Evolutionary conservation across 1,140 invertebrate genomes (phyloP).

Genomic region (Drosophila takahashii): DNA sequence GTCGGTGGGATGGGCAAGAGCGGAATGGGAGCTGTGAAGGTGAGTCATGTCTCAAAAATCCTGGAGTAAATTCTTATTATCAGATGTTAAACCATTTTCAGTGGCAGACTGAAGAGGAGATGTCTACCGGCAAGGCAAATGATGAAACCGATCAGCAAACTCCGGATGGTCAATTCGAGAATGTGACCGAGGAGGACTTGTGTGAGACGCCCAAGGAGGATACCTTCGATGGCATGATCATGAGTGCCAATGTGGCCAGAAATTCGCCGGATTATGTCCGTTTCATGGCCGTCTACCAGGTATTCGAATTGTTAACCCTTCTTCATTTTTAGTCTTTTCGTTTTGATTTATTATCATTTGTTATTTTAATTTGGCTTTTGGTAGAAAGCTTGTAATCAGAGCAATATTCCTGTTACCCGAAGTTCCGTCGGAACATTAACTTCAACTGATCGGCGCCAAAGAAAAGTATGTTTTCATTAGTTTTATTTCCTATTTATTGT

Average conservation of each 20-base stretch:
- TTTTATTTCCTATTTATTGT: constrained; percentile 23
- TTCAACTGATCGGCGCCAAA: constrained; percentile 6
- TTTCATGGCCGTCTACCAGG: constrained; percentile 83
- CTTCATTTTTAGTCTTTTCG: constrained; percentile 18
- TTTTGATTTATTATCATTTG: constrained; percentile 39
- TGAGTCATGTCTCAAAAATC: not conserved
- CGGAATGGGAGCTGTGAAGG: constrained; percentile 5
- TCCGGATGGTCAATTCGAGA: constrained; percentile 51
- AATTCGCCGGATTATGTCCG: constrained; percentile 72
- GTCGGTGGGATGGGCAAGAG: constrained; percentile 21
- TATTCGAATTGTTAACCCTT: constrained; percentile 2
- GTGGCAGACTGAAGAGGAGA: constrained; percentile 14
- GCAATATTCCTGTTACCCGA: constrained; percentile 64
- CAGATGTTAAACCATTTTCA: not conserved
- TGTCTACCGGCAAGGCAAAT: not conserved
- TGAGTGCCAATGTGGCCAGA: constrained; percentile 71
- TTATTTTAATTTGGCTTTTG: constrained; percentile 44
- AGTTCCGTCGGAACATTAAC: not conserved
- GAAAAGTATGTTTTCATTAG: constrained; percentile 68
- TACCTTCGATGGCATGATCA: constrained; percentile 71
- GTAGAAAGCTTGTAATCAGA: constrained; percentile 77
- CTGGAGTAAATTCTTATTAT: too few species aligned
- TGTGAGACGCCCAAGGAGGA: constrained; percentile 41
- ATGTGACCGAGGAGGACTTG: constrained; percentile 41
- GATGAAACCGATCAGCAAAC: constrained; percentile 47